Conservation (phyloP, 2,888 invertebrate genomes). For the Dyspetes luteomarginatus region DNA sequence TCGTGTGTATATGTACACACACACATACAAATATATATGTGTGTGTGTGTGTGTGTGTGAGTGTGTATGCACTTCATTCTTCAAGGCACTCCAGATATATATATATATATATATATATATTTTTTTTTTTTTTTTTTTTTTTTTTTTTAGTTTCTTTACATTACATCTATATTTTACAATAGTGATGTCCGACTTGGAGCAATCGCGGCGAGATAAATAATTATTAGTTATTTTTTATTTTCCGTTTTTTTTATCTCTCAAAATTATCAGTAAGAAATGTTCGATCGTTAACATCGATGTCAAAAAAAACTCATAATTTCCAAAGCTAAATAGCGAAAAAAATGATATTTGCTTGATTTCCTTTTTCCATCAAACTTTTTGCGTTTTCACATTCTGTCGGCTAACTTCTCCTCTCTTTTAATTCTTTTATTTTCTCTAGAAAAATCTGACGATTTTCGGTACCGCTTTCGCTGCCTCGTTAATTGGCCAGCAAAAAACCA, state of each 20-base stretch:
- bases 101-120: too few relatives aligned
- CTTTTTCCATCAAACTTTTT: conserved; percentile 3
- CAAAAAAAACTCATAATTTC: conserved; percentile 10
- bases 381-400: background rate
- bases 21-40: conserved; percentile 75
- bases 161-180: conserved; percentile 70
- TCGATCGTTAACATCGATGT: conserved; percentile 13
- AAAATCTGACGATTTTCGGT: too few relatives aligned
- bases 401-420: too few relatives aligned
- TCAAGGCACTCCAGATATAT: conserved; percentile 83
- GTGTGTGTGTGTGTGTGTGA: too few relatives aligned
- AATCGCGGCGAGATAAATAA: conserved; percentile 43
- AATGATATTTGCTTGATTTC: background rate
- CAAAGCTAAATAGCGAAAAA: background rate
- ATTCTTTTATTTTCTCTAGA: too few relatives aligned
- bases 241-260: too few relatives aligned
- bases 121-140: too few relatives aligned
- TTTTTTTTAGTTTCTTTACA: conserved; percentile 50
- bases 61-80: conserved; percentile 80
- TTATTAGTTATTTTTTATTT: conserved; percentile 12
- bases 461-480: background rate
- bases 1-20: conserved; percentile 67
- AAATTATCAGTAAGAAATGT: conserved; percentile 11
- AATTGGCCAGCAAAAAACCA: background rate
- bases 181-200: conserved; percentile 64